Evolutionary conservation across 2,113 vertebrate genomes (phyloP), one percentile per base, ranked within the genome.

Genomic region (Excalfactoria chinensis): DNA sequence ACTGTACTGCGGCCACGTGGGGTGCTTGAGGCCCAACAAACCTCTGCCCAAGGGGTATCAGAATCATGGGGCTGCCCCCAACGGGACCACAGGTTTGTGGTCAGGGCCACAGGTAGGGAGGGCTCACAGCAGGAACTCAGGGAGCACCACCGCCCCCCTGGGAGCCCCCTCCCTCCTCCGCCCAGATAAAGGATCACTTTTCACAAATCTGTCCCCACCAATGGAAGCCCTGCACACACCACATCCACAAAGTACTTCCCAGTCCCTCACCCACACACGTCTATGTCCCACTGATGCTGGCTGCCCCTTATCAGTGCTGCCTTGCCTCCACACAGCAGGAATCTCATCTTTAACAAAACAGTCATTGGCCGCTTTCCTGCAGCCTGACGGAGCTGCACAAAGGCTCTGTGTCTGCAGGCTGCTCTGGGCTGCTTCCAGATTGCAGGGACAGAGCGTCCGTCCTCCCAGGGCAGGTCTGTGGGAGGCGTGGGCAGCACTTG

Each of bases 371-470:
- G 0, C 12, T 1, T 53, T 46, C 75, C 56, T 53, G 49, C 49
- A 26, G 26, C 51, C 51, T 4, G 59, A 44, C 2, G 0, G 53
- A 56, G 87, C 51, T 30, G 51, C 83, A 95, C 94, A 95, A 95
- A 90, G 86, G 35, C 23, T 40, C 69, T 73, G 79, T 92, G 95
- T 92, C 68, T 90, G 15, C 16, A 1, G 32, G 28, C 51, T 30
- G 64, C 74, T 20, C 74, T 53, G 70, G 51, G 93, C 84, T 83
- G 63, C 88, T 95, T 86, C n/a, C 46, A n/a, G 55, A 46, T 19
- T 0, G 23, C 63, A 73, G 28, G 48, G 25, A 78, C 32, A 2
- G 48, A 5, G 83, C 35, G 75, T 13, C 55, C 67, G 32, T n/a
- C 11, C 55, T 76, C 5, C 53, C 43, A 59, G 26, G 35, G 84